A percentile compares a stretch with the other conserved stretches of the same genome.
These are phyloP conservation scores for Stegana nigrithorax DNA, from an alignment of 2,888 invertebrate species.

Conservation along the genomic window DNA sequence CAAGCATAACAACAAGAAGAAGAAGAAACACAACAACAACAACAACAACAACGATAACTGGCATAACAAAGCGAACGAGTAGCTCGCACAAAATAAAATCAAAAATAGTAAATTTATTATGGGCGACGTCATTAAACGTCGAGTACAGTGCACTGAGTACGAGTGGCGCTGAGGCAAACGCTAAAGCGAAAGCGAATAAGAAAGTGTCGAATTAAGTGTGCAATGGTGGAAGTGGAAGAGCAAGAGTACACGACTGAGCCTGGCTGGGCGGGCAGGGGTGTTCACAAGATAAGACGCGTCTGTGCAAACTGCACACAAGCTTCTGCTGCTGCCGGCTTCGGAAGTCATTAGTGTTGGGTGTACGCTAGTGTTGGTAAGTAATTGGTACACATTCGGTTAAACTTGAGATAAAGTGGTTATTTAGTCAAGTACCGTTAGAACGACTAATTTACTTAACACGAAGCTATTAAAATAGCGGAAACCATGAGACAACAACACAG, in stretches of 20 bases:
- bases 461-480: no score
- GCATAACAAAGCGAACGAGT: background rate
- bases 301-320: background rate
- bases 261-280: background rate
- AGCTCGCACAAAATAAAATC: conserved; percentile 2
- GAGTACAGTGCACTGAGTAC: background rate
- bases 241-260: no score
- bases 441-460: no score
- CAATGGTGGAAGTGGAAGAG: no score
- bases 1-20: no score
- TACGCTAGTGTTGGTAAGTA: background rate
- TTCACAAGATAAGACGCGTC: background rate
- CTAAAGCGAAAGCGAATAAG: background rate
- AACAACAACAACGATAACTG: background rate
- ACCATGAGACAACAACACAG: no score
- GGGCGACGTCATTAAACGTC: conserved; percentile 36
- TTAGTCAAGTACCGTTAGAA: no score
- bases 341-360: conserved; percentile 25
- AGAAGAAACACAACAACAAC: no score
- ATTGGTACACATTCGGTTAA: no score
- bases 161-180: background rate
- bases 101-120: conserved; percentile 41
- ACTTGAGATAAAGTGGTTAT: no score
- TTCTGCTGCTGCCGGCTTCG: conserved; percentile 15
- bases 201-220: background rate